Base-by-base conservation (phyloP, 2,888 invertebrate genomes). In the Xestia c-nigrum region DNA sequence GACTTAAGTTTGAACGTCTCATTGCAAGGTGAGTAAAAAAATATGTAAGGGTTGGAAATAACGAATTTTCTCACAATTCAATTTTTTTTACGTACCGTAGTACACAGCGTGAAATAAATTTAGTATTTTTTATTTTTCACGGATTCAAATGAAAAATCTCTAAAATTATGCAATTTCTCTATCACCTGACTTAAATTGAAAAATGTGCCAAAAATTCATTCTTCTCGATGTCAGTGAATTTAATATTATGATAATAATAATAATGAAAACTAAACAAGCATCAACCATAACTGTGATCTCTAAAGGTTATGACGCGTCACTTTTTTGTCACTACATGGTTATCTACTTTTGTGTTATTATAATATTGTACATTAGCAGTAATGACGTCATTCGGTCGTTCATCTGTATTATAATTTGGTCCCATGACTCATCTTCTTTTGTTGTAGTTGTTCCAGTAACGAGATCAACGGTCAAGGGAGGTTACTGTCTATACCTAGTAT, bases 381-480 rank as follows among this genome's bases (percentile, higher is more conserved):
- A 77, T 70, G 73, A 78, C 73, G 73, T 67, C 78, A 78, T 50
- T 5, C 38, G 72, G 81, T 81, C 61, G 43, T 70, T 81, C 43
- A 65, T 68, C 76, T 76, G 3, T 69, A 31, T 72, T 59, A 72
- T 77, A n/a, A 70, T 81, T 66, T 64, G 24, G 24, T 72, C 47
- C 57, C 38, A 66, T 81, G 81, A 77, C 9, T 77, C 81, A 69
- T 46, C 3, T 46, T 3, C 55, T 78, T 59, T 70, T 73, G 10
- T n/a, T 19, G 43, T 55, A 1, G 10, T 43, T 16, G 14, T 55
- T 69, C 52, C 46, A 57, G 46, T 52, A 46, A 47, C 14, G 52
- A 61, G 73, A 70, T 66, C 50, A 70, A 61, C 46, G 81, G 47
- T 81, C 77, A 77, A 72, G 61, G 65, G 24, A 78, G 74, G 67